Base-by-base conservation (phyloP, 53 echinoderm and acorn worm genomes). In the Hippasteria phrygiana region DNA sequence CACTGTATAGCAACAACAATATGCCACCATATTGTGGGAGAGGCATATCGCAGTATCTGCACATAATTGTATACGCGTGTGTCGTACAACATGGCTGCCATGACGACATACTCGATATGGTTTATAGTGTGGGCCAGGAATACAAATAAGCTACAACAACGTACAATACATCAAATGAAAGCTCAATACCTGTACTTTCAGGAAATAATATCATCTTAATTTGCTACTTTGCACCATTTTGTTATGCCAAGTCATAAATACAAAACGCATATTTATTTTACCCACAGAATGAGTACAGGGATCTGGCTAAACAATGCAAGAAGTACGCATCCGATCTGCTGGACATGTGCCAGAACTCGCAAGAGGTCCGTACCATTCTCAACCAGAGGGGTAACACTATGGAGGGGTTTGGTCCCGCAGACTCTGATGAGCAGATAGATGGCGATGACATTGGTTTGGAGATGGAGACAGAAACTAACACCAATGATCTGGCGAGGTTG, bases 261-360 rank as follows among this genome's bases (percentile, higher is more conserved):
- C 11, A 45, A 45, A 45, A 45, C 46, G 5, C 11, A 45, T 11
- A 45, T 45, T 11, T 45, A 45, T 6, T 5, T 63, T 63, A 71
- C 22, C n/a, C 38, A 4, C 73, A 99, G 99, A 99, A 93, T 66
- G 93, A 94, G 86, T 99, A 94, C 81, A 89, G 91, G 71, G 95
- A 96, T 34, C 76, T 99, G 11, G 72, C 87, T 35, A 77, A 88
- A 35, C 95, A 98, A 69, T 95, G 95, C 78, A 98, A 93, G 74
- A 91, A 94, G 38, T 99, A 96, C 87, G 96, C 99, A 1, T 95
- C 99, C 11, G 99, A 99, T 84, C 82, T 99, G 18, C 90, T 99
- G n/a, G 96, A 96, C 71, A 99, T 99, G 99, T 99, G 99, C 43
- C 99, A 99, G 64, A 99, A 94, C 65, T 93, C 99, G 10, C 91